These are phyloP conservation scores for Argyresthia albistria DNA, from an alignment of 2,888 invertebrate genomes.

Conservation along the genomic window DNA sequence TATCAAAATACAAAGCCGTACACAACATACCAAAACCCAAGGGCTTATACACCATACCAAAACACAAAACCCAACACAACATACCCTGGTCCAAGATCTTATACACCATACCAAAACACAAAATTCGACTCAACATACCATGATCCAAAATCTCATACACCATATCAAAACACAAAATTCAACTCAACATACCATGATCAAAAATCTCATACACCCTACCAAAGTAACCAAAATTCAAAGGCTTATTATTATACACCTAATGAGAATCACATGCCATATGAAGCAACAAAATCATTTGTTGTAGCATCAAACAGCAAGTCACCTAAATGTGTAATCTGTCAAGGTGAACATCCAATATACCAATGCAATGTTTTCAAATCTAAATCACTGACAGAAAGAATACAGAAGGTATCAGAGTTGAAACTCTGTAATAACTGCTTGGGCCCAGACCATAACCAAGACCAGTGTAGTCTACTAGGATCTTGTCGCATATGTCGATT, in stretches of 20 bases:
- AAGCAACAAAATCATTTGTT: too few species aligned
- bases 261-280: too few species aligned
- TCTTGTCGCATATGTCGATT: not conserved
- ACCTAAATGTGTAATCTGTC: not conserved
- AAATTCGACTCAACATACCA: too few species aligned
- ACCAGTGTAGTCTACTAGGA: not conserved
- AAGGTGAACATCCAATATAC: not conserved
- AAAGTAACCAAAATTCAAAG: not conserved
- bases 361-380: not conserved
- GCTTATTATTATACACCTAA: too few species aligned
- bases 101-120: not conserved
- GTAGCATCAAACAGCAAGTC: not conserved
- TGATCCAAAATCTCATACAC: too few species aligned
- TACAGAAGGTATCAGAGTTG: not conserved
- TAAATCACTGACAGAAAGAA: not conserved
- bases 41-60: not conserved
- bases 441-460: not conserved
- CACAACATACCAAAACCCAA: not conserved
- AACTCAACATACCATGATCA: too few species aligned
- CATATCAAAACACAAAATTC: too few species aligned
- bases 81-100: not conserved
- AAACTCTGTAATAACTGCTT: not conserved
- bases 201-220: too few species aligned
- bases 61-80: not conserved
- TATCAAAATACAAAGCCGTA: not conserved